Evolutionary conservation across 1,140 invertebrate genomes (phyloP).

Genomic region (Argopecten irradians): DNA sequence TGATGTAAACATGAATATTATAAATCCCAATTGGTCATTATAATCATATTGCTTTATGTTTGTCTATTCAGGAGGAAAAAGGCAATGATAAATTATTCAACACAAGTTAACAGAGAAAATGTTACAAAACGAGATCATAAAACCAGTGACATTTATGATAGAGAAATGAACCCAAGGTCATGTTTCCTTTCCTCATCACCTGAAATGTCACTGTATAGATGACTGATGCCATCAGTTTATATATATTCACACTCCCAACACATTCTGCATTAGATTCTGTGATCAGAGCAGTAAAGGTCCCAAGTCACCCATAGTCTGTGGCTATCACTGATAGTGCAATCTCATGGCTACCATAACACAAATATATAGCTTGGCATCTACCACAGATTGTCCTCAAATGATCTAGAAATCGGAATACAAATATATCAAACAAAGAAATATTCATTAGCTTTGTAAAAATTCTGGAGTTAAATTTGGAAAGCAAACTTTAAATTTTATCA

Average conservation of each 20-base stretch:
- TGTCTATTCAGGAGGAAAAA: background rate
- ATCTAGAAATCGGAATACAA: too few relatives aligned
- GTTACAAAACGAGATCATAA: background rate
- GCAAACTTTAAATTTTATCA: too few relatives aligned
- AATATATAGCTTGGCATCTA: too few relatives aligned
- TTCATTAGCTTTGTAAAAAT: too few relatives aligned
- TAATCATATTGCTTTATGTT: background rate
- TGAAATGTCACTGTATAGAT: background rate
- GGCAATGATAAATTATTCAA: slow-evolving; percentile 4
- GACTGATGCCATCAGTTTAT: background rate
- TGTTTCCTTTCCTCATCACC: background rate
- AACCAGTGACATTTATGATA: background rate
- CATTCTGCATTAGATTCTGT: background rate
- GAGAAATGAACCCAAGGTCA: background rate
- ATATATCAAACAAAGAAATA: too few relatives aligned
- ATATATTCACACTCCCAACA: background rate
- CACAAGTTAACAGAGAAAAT: background rate
- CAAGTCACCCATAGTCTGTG: background rate
- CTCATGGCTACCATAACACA: background rate
- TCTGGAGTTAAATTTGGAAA: too few relatives aligned
- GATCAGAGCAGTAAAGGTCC: background rate
- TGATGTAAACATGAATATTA: background rate
- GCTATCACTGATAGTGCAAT: background rate
- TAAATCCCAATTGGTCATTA: background rate
- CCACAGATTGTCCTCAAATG: too few relatives aligned